These are phyloP conservation scores for Henicopernis longicauda DNA, from an alignment of 2,113 vertebrate species.

Conservation along the genomic window DNA sequence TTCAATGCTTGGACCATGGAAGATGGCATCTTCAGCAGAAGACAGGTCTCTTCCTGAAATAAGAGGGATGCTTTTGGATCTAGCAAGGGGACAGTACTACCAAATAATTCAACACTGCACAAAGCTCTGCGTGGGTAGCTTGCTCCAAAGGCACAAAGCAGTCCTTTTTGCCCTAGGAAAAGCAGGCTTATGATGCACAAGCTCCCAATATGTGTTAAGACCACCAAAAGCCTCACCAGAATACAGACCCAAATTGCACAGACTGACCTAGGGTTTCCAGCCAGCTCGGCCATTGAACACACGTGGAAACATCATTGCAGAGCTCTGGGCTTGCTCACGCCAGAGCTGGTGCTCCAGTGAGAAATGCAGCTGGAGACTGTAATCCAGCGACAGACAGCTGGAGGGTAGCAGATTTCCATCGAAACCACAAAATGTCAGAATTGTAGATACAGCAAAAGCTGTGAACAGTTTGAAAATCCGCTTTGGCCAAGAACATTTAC, in stretches of 20 bases:
- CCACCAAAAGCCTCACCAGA: neutral
- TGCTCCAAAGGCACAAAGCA: neutral
- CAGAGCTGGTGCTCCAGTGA: neutral
- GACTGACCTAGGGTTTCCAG: neutral
- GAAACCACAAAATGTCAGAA: accelerated
- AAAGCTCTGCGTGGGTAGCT: neutral
- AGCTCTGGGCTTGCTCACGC: neutral
- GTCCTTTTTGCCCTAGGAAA: neutral
- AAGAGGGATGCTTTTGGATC: neutral
- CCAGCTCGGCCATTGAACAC: neutral
- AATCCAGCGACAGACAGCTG: constrained; percentile 36
- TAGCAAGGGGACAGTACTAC: neutral
- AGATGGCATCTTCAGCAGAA: neutral
- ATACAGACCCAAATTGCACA: neutral
- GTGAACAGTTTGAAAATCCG: neutral
- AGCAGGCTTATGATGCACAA: neutral
- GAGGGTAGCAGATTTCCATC: constrained; percentile 56
- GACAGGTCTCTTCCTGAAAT: neutral
- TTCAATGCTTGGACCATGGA: neutral
- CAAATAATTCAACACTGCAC: neutral
- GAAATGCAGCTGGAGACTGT: neutral
- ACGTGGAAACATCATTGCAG: neutral
- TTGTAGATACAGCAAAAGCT: constrained; percentile 3
- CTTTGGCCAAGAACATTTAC: neutral
- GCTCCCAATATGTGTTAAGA: accelerated